Conservation (phyloP, 2,797 vertebrate species). For the Sebastes diploproa region DNA sequence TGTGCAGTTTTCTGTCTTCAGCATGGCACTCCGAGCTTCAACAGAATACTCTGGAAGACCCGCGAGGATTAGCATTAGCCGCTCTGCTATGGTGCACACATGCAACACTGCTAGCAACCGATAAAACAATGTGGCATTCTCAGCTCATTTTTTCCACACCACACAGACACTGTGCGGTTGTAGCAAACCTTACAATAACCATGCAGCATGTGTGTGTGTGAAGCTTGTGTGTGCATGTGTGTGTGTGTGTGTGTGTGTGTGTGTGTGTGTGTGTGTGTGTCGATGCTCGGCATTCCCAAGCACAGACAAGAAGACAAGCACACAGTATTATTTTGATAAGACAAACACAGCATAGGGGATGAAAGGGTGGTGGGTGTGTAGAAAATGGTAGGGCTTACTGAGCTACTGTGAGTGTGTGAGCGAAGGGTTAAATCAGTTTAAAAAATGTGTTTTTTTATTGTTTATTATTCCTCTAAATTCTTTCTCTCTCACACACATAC, state of each 20-base stretch:
- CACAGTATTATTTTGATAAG: constrained; percentile 59
- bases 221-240: constrained; percentile 22
- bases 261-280: constrained; percentile 28
- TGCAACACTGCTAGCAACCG: constrained; percentile 63
- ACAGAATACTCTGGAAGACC: constrained; percentile 46
- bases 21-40: constrained; percentile 25
- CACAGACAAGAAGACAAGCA: constrained; percentile 45
- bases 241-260: constrained; percentile 29
- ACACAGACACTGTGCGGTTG: not conserved
- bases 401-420: constrained; percentile 52
- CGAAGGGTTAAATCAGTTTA: constrained; percentile 53
- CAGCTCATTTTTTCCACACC: constrained; percentile 35
- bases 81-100: constrained; percentile 62
- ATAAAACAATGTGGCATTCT: constrained; percentile 69
- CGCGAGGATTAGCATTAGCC: constrained; percentile 69
- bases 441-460: constrained; percentile 45
- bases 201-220: constrained; percentile 33
- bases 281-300: constrained; percentile 29
- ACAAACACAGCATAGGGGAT: constrained; percentile 61
- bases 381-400: constrained; percentile 82
- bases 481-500: constrained; percentile 16
- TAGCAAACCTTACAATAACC: constrained; percentile 30
- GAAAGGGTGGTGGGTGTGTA: constrained; percentile 53
- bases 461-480: constrained; percentile 69
- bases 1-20: constrained; percentile 25